Percentiles rank a stretch among this genome's conserved stretches.
phyloP scores from a whole-genome alignment of 2,888 invertebrate genomes.

The Lasioglossum pauxillum region DNA sequence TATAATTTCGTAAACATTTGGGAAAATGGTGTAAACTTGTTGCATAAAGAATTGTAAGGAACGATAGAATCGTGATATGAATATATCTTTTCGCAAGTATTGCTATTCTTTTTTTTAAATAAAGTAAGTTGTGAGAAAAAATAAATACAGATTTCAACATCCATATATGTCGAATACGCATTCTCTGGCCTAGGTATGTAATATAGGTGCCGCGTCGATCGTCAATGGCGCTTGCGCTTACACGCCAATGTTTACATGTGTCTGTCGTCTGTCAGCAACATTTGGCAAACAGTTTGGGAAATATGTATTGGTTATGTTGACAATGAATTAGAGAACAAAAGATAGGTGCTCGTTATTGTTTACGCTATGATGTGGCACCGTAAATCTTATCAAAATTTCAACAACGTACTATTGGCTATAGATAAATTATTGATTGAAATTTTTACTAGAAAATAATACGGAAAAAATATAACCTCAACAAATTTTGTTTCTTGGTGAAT shows the following conservation, averaged over 20 bases:
- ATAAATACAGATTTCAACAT: too few species aligned
- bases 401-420: background rate
- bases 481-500: background rate
- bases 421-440: background rate
- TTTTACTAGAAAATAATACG: background rate
- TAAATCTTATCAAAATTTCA: background rate
- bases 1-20: too few species aligned
- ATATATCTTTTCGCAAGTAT: too few species aligned
- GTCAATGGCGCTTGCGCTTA: background rate
- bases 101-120: too few species aligned
- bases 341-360: background rate
- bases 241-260: background rate
- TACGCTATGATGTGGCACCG: constrained; percentile 3
- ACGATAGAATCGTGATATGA: too few species aligned
- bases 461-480: background rate
- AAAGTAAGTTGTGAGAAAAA: too few species aligned
- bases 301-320: background rate
- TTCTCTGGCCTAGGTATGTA: too few species aligned
- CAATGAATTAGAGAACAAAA: background rate
- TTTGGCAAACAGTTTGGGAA: background rate
- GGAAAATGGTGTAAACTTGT: too few species aligned
- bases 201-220: background rate
- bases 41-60: too few species aligned
- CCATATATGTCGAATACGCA: too few species aligned
- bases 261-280: background rate